These are phyloP conservation scores for Pseudachorutes palmiensis DNA, from an alignment of 1,140 invertebrate genomes.

Conservation along the genomic window DNA sequence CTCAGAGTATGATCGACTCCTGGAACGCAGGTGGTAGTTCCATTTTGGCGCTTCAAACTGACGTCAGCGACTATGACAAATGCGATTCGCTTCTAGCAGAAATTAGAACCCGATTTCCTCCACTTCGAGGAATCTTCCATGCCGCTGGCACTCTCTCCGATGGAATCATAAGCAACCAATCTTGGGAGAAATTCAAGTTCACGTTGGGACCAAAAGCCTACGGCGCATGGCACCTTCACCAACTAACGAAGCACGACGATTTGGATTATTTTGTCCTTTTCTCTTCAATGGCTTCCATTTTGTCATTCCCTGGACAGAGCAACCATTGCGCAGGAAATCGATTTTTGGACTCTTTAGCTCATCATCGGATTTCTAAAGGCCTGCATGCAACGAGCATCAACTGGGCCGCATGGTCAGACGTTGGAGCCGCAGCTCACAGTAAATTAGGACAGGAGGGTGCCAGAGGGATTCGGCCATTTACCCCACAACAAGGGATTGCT, in stretches of 20 bases:
- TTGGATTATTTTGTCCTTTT: conserved; percentile 19
- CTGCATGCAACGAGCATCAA: conserved; percentile 12
- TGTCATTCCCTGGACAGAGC: conserved; percentile 9
- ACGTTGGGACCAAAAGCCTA: not conserved
- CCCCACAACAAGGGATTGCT: too few relatives aligned
- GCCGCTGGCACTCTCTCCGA: conserved; percentile 10
- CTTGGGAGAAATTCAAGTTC: not conserved
- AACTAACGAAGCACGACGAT: not conserved
- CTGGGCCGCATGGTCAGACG: conserved; percentile 12
- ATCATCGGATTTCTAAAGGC: not conserved
- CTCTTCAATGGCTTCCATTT: conserved; percentile 10
- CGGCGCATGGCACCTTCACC: conserved; percentile 11
- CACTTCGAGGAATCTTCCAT: conserved; percentile 16
- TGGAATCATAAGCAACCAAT: not conserved
- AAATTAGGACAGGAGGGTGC: too few relatives aligned
- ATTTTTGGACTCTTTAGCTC: conserved; percentile 8
- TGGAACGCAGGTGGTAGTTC: not conserved
- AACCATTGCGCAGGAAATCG: not conserved
- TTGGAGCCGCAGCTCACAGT: conserved; percentile 7
- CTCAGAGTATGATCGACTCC: not conserved
- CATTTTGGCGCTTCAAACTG: not conserved
- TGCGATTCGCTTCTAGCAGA: not conserved
- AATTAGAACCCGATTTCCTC: not conserved
- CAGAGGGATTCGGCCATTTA: too few relatives aligned
- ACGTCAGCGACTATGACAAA: not conserved